Evolutionary conservation across 1,140 invertebrate species (phyloP).

Genomic region (Drosophila nebulosa): DNA sequence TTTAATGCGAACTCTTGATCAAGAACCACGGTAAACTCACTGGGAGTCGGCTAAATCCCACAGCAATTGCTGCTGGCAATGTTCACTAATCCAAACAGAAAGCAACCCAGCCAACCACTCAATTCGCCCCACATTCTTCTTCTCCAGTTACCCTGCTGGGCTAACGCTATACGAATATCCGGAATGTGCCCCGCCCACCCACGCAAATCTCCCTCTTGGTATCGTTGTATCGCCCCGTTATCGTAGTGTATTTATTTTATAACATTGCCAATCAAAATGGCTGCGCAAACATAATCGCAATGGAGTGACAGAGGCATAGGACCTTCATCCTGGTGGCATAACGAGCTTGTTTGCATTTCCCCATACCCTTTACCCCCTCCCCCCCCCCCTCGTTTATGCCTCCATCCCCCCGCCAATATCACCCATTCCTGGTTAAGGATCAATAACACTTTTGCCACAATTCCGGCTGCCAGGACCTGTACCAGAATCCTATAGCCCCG

Average conservation of each 20-base stretch:
- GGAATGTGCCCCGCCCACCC: conserved; percentile 23
- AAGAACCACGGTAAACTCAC: conserved; percentile 8
- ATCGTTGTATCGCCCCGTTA: conserved; percentile 14
- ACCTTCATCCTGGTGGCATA: conserved; percentile 31
- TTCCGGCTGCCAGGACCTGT: conserved; percentile 52
- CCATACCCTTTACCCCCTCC: conserved; percentile 17
- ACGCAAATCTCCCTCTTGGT: not conserved
- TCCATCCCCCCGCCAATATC: not conserved
- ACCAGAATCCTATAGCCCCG: not conserved
- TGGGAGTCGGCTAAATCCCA: conserved; percentile 55
- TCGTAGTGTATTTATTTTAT: conserved; percentile 80
- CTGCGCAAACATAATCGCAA: conserved; percentile 76
- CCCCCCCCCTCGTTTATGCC: not conserved
- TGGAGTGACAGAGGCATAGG: conserved; percentile 38
- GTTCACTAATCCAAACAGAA: conserved; percentile 58
- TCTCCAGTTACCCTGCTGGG: conserved; percentile 1
- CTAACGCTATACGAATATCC: conserved; percentile 48
- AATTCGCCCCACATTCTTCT: conserved; percentile 7
- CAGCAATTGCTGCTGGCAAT: conserved; percentile 72
- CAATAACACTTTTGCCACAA: conserved; percentile 77
- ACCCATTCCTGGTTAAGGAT: conserved; percentile 53
- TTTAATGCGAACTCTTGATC: no score
- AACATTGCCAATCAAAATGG: conserved; percentile 77
- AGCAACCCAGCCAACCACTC: conserved; percentile 32
- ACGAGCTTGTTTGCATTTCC: conserved; percentile 65